Evolutionary conservation across 2,113 vertebrate species (phyloP), one percentile per base, ranked within the genome.

Genomic region (Paedocypris sp.): DNA sequence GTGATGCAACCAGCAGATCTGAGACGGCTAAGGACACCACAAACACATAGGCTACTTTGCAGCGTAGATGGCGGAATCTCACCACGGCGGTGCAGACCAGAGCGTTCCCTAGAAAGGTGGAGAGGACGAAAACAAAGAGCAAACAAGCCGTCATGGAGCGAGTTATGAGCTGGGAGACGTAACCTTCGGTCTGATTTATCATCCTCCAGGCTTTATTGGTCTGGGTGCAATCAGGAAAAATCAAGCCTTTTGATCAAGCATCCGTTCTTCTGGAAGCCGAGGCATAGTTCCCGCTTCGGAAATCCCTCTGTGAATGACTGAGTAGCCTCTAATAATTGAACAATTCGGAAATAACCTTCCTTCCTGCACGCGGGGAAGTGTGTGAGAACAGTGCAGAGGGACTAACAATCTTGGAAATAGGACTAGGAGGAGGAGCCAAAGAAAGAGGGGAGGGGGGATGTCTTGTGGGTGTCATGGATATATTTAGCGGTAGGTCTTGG

Each of bases 1-100:
- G 80, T 42, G 94, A 69, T 4, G 93, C 91, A 63, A 97, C 91
- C 26, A 93, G 83, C 36, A 97, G 81, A 76, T 94, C 91, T n/a
- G 92, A 96, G 12, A 92, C 79, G 0, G 93, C 94, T 73, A 97
- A 66, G 2, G 94, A 97, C 23, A 92, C 89, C 7, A 93, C 89
- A 75, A 97, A 97, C 67, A 92, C 82, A 60, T 90, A 90, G 72
- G 93, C 94, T 62, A 91, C 88, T 81, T 89, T 94, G 74, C 77
- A 83, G 48, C 92, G 83, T 70, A 97, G 66, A 73, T 90, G 91
- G 22, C 89, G 82, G 65, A 88, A 92, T 66, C 87, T 84, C 65
- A 91, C 72, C 69, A 95, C 85, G 31, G 93, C 93, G 1, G 80
- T 79, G 49, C 92, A 97, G 43, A 97, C 93, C 79, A 93, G 66